Evolutionary conservation across 2,113 vertebrate species (phyloP).

Genomic region (Agapornis roseicollis): DNA sequence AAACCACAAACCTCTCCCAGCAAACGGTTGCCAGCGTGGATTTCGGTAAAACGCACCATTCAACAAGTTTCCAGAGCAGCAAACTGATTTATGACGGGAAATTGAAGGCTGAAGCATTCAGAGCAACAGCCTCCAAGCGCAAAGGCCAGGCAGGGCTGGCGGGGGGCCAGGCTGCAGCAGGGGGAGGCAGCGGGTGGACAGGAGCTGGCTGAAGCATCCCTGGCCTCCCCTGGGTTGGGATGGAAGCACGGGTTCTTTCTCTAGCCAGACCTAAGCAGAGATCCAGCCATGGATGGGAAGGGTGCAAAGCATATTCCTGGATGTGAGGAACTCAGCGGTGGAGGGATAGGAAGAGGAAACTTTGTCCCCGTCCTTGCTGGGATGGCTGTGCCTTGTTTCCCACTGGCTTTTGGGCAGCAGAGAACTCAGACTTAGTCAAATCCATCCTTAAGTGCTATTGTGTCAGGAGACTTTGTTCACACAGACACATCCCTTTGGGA

Average conservation of each 20-base stretch:
- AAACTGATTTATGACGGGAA: not conserved
- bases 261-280: not conserved
- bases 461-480: not conserved
- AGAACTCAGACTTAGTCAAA: not conserved
- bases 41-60: not conserved
- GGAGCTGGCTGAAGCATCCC: not conserved
- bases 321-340: not conserved
- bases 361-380: not conserved
- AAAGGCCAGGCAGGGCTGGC: not conserved
- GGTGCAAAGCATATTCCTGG: not conserved
- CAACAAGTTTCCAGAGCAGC: not conserved
- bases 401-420: rapidly evolving
- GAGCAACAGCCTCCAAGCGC: not conserved
- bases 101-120: not conserved
- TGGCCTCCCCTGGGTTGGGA: too few relatives aligned
- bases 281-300: rapidly evolving
- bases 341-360: rapidly evolving
- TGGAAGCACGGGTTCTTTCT: not conserved
- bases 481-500: not conserved
- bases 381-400: not conserved
- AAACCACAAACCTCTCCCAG: not conserved
- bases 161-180: rapidly evolving
- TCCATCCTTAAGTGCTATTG: not conserved
- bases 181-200: rapidly evolving
- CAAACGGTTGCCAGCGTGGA: rapidly evolving